These are phyloP conservation scores for Drosophila helvetica DNA, from an alignment of 2,888 invertebrate species.

Conservation along the genomic window DNA sequence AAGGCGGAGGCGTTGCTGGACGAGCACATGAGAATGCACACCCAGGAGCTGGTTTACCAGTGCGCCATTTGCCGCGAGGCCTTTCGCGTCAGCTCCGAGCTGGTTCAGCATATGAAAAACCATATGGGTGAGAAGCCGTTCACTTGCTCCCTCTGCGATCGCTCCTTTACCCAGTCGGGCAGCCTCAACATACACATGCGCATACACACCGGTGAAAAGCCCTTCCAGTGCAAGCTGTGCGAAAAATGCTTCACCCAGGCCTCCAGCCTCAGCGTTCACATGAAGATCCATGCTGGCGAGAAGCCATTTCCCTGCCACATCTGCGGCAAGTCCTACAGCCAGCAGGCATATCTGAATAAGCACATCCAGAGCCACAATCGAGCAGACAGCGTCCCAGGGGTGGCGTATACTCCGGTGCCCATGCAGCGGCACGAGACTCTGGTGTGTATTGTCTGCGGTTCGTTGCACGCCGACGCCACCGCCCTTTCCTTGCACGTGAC, in stretches of 20 bases:
- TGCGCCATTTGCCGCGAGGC: constrained; percentile 82
- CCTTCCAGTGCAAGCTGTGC: constrained; percentile 83
- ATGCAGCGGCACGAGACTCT: constrained; percentile 65
- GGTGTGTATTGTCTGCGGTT: constrained; percentile 82
- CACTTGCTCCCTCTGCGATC: constrained; percentile 83
- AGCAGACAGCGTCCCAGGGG: constrained; percentile 5
- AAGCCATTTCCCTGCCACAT: constrained; percentile 82
- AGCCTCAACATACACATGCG: constrained; percentile 84
- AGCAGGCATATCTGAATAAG: constrained; percentile 82
- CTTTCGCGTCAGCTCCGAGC: constrained; percentile 82
- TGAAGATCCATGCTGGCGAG: constrained; percentile 83
- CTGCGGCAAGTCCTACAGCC: constrained; percentile 82
- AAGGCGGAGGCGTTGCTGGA: constrained; percentile 83
- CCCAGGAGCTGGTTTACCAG: constrained; percentile 83
- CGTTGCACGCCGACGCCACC: constrained; percentile 80
- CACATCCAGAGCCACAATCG: constrained; percentile 80
- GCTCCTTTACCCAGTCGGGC: constrained; percentile 84
- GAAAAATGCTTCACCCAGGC: constrained; percentile 84
- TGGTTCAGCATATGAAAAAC: constrained; percentile 84
- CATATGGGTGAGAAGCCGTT: constrained; percentile 84
- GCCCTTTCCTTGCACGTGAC: constrained; percentile 82
- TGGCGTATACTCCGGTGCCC: neutral
- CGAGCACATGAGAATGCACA: constrained; percentile 84
- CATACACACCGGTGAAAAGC: constrained; percentile 83
- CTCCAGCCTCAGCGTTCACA: constrained; percentile 83